phyloP scores from a whole-genome alignment of 1,140 invertebrate species.

The Solenopsis invicta region DNA sequence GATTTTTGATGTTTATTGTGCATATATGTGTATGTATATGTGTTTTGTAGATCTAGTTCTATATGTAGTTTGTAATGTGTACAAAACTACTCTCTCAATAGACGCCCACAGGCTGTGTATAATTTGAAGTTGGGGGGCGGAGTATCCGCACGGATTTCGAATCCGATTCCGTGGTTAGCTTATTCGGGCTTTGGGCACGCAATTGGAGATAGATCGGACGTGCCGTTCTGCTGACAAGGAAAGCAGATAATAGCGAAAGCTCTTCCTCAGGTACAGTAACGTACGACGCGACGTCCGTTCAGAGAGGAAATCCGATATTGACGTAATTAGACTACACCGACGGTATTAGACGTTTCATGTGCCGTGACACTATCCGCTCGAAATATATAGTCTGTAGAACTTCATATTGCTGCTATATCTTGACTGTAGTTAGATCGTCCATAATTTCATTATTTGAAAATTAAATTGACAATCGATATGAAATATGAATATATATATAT shows the following conservation, averaged over 20 bases:
- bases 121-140: constrained; percentile 61
- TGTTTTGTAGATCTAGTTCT: not conserved
- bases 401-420: constrained; percentile 65
- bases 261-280: constrained; percentile 58
- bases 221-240: constrained; percentile 70
- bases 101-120: constrained; percentile 60
- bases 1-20: constrained; percentile 8
- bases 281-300: constrained; percentile 60
- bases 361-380: constrained; percentile 59
- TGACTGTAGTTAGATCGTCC: constrained; percentile 26
- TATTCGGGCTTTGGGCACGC: constrained; percentile 71
- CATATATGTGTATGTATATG: not conserved
- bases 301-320: constrained; percentile 71
- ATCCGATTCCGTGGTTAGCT: constrained; percentile 73
- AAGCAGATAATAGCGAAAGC: constrained; percentile 68
- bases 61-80: constrained; percentile 7
- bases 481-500: too few relatives aligned
- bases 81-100: constrained; percentile 44
- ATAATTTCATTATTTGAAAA: constrained; percentile 71
- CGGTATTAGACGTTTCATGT: constrained; percentile 59
- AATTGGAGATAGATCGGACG: constrained; percentile 71
- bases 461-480: constrained; percentile 66
- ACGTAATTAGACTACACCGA: constrained; percentile 71
- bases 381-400: constrained; percentile 42
- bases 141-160: constrained; percentile 44